Conservation (phyloP, 1,140 invertebrate genomes). For the Stenopsyche tienmushanensis region DNA sequence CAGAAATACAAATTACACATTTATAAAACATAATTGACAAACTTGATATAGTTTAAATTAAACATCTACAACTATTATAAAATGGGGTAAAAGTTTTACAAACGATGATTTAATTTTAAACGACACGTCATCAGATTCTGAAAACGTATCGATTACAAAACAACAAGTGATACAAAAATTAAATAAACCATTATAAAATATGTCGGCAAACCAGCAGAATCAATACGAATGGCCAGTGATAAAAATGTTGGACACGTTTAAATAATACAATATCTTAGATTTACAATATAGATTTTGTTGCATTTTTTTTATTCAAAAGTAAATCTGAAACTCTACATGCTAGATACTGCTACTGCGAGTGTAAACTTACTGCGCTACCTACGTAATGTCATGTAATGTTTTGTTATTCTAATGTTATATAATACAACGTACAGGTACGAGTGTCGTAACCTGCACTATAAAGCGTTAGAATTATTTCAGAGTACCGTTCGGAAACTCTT, state of each 20-base stretch:
- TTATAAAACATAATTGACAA: too few relatives aligned
- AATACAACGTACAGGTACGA: conserved; percentile 28
- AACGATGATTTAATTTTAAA: too few relatives aligned
- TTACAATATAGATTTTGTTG: conserved; percentile 24
- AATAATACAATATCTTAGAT: too few relatives aligned
- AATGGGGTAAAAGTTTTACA: too few relatives aligned
- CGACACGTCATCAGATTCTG: too few relatives aligned
- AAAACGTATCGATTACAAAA: too few relatives aligned
- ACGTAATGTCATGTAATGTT: conserved; percentile 37
- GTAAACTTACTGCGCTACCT: conserved; percentile 40
- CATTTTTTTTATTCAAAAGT: conserved; percentile 28
- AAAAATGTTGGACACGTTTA: too few relatives aligned
- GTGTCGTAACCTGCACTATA: conserved; percentile 42
- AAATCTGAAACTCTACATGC: conserved; percentile 39
- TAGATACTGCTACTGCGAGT: conserved; percentile 39
- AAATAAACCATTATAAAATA: background rate
- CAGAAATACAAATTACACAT: too few relatives aligned
- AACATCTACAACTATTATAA: too few relatives aligned
- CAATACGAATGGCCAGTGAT: conserved; percentile 7
- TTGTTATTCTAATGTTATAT: conserved; percentile 23
- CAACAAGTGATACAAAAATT: conserved; percentile 4
- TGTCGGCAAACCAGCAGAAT: background rate
- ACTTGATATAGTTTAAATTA: too few relatives aligned
- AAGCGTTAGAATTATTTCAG: conserved; percentile 52
- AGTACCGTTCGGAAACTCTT: conserved; percentile 31